Conservation (phyloP, 2,797 vertebrate species). For the Periparus ater region DNA sequence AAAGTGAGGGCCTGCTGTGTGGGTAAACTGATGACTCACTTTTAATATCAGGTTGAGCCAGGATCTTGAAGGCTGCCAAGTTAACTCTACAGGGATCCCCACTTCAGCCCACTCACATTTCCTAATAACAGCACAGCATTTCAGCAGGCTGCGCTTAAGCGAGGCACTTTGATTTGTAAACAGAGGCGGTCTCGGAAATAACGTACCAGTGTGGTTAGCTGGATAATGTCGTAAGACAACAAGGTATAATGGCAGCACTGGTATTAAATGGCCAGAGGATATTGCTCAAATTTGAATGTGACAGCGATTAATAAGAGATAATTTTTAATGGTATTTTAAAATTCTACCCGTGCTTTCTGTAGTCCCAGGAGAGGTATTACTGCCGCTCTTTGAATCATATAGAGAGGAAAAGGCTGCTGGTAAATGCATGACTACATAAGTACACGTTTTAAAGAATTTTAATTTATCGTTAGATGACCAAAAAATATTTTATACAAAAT, state of each 20-base stretch:
- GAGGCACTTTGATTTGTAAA: constrained; percentile 76
- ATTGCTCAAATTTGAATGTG: not conserved
- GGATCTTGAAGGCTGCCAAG: constrained; percentile 75
- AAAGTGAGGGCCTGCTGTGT: constrained; percentile 78
- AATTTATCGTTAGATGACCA: constrained; percentile 63
- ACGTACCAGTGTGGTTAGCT: not conserved
- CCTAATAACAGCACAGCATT: constrained; percentile 74
- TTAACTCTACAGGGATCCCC: constrained; percentile 77
- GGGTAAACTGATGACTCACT: constrained; percentile 83
- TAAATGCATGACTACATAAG: constrained; percentile 52
- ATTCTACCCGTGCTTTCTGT: not conserved
- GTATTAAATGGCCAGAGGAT: not conserved
- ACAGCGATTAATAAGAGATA: constrained; percentile 45
- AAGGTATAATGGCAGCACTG: not conserved
- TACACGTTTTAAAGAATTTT: constrained; percentile 48
- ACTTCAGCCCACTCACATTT: constrained; percentile 82
- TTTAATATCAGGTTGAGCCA: constrained; percentile 82
- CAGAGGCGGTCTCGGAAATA: constrained; percentile 60
- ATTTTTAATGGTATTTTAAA: constrained; percentile 13
- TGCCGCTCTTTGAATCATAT: constrained; percentile 1
- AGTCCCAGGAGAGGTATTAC: constrained; percentile 17
- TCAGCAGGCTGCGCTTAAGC: constrained; percentile 60
- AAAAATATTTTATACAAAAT: constrained; percentile 63
- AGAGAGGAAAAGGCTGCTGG: constrained; percentile 15
- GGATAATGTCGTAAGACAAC: not conserved